Evolutionary conservation across 2,113 vertebrate species (phyloP).

Genomic region (Lipophrys pholis): DNA sequence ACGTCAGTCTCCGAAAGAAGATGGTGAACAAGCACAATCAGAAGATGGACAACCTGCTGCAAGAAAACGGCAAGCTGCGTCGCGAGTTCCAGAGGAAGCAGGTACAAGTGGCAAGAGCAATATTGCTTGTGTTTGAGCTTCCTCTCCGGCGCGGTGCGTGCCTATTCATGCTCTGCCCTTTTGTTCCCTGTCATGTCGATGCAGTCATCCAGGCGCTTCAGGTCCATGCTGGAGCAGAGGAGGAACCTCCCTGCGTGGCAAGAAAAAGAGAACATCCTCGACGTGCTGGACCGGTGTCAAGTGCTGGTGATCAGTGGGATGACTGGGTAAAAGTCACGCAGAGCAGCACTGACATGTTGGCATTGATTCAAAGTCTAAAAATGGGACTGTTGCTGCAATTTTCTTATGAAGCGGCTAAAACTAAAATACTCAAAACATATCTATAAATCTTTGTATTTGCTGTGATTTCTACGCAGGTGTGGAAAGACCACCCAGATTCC

Average conservation of each 20-base stretch:
- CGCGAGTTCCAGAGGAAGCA: constrained; percentile 86
- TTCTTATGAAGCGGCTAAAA: too few species aligned
- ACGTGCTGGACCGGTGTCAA: constrained; percentile 85
- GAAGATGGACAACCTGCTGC: constrained; percentile 80
- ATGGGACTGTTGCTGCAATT: too few species aligned
- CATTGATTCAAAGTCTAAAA: too few species aligned
- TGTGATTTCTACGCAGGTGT: constrained; percentile 83
- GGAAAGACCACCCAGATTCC: constrained; percentile 99
- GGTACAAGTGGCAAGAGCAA: constrained; percentile 73
- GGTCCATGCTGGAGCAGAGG: constrained; percentile 90
- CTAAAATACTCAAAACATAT: too few species aligned
- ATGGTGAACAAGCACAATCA: constrained; percentile 83
- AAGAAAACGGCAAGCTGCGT: constrained; percentile 90
- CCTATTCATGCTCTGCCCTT: background rate
- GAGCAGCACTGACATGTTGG: too few species aligned
- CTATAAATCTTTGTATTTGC: background rate
- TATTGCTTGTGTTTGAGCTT: background rate
- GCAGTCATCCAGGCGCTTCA: constrained; percentile 90
- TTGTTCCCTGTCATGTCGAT: background rate
- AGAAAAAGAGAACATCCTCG: constrained; percentile 89
- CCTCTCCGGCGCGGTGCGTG: background rate
- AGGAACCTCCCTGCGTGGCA: constrained; percentile 94
- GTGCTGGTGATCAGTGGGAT: constrained; percentile 97
- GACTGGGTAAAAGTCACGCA: constrained; percentile 89
- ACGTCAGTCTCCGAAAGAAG: constrained; percentile 90